Evolutionary conservation across 2,888 invertebrate genomes (phyloP), one percentile per base, ranked within the genome.

Genomic region (Yponomeuta plumbellus): DNA sequence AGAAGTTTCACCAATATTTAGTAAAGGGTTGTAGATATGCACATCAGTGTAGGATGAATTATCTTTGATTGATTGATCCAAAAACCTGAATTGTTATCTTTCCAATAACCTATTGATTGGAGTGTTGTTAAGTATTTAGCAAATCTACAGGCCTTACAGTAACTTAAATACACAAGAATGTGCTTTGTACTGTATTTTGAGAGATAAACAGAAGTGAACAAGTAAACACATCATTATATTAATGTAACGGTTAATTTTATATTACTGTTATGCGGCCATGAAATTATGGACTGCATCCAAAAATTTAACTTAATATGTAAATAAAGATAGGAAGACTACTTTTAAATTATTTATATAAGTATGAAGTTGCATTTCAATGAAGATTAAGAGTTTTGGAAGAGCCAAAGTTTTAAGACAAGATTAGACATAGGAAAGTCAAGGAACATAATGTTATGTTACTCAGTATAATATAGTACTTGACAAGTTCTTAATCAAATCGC

Each of bases 11-110:
- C 44, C 2, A 52, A 0, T 52, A 52, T 52, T 52, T 52, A 52
- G 17, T 17, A 4, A 52, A 52, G 17, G 13, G 5, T 17, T 52
- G 26, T 34, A 34, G 5, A 34, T 34, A 34, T 34, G 8, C 5
- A 34, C 8, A 1, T 34, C 8, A 8, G 34, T 10, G 5, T 34
- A 34, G 10, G 34, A 34, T 34, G 34, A 26, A 26, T 62, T 62
- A 52, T 52, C 17, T 39, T 39, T 39, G 39, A 39, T 39, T 39
- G 39, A 39, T 39, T 39, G 39, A 39, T n/a, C n/a, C n/a, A n/a
- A n/a, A n/a, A n/a, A n/a, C n/a, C n/a, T n/a, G 8, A 34, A 68
- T 67, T 66, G 17, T 62, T 62, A 52, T 52, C 44, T 52, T 52
- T 52, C 17, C 44, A 52, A 52, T 52, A 17, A 52, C 44, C 13